These are phyloP conservation scores for Ciona savignyi DNA, from an alignment of 23 tunicate species.

Conservation along the genomic window DNA sequence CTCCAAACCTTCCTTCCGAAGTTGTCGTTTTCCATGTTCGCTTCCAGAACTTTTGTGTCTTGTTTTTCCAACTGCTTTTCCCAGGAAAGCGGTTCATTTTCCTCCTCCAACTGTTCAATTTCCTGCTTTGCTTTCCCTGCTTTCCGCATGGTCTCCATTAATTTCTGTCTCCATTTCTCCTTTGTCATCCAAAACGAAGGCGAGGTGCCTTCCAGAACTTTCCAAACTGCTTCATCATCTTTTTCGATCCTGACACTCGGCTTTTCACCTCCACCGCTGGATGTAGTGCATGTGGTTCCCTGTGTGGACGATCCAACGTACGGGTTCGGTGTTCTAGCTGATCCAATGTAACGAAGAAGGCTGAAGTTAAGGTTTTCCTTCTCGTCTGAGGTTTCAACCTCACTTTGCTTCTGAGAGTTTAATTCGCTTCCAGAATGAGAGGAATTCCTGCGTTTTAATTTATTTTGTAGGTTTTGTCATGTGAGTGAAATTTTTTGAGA, in stretches of 20 bases:
- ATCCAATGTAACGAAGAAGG: constrained; percentile 54
- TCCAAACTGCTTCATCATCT: constrained; percentile 63
- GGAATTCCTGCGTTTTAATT: no score
- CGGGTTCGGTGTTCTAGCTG: constrained; percentile 37
- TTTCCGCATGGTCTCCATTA: neutral
- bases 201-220: constrained; percentile 46
- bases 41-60: constrained; percentile 21
- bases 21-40: constrained; percentile 2
- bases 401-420: neutral
- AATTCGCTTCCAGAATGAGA: neutral
- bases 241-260: neutral
- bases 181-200: constrained; percentile 59
- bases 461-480: no score
- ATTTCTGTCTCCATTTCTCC: constrained; percentile 36
- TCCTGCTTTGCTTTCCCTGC: constrained; percentile 3
- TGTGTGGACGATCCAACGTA: constrained; percentile 34
- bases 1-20: neutral
- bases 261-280: neutral
- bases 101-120: neutral
- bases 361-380: constrained; percentile 36
- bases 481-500: no score
- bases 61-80: constrained; percentile 31
- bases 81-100: constrained; percentile 38
- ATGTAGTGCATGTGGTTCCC: constrained; percentile 23
- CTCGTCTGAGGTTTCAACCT: neutral